A percentile compares a stretch with the other conserved stretches of the same genome.
Evolutionary conservation across 2,797 vertebrate genomes (phyloP).

Genomic region (Amblyraja radiata): DNA sequence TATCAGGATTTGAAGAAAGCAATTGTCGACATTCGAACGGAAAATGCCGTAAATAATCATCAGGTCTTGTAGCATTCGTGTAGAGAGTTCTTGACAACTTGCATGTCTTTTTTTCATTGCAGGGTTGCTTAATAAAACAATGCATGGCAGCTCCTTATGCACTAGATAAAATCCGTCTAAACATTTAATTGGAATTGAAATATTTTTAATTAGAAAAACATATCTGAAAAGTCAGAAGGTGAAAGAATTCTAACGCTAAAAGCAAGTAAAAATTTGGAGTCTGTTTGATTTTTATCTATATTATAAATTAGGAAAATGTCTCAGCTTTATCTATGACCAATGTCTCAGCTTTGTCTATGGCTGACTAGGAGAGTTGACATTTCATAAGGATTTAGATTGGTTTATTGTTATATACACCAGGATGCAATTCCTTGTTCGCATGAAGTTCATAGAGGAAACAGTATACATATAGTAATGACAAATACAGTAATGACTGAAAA

Average conservation of each 20-base stretch:
- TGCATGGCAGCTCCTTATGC: background rate
- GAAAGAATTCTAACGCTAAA: background rate
- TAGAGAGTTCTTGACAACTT: background rate
- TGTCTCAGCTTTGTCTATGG: background rate
- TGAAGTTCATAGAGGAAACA: too few relatives aligned
- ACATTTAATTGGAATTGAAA: background rate
- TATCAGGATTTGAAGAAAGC: background rate
- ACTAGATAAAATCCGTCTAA: too few relatives aligned
- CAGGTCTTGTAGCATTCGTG: too few relatives aligned
- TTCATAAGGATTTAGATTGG: background rate
- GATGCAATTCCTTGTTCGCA: too few relatives aligned
- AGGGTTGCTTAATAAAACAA: background rate
- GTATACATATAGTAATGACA: too few relatives aligned
- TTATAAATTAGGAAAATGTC: background rate
- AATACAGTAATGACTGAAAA: too few relatives aligned
- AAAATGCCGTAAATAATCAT: background rate
- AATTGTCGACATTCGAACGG: background rate
- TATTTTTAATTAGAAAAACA: background rate
- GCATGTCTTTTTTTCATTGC: background rate
- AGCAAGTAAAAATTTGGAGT: background rate
- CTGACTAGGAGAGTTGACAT: background rate
- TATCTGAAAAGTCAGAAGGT: slow-evolving; percentile 25
- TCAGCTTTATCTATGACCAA: background rate
- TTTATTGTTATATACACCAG: too few relatives aligned
- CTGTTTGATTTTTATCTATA: background rate